Percentiles rank a stretch among this genome's conserved stretches.
phyloP scores from a whole-genome alignment of 2,113 vertebrate species.

The Ictidomys tridecemlineatus region DNA sequence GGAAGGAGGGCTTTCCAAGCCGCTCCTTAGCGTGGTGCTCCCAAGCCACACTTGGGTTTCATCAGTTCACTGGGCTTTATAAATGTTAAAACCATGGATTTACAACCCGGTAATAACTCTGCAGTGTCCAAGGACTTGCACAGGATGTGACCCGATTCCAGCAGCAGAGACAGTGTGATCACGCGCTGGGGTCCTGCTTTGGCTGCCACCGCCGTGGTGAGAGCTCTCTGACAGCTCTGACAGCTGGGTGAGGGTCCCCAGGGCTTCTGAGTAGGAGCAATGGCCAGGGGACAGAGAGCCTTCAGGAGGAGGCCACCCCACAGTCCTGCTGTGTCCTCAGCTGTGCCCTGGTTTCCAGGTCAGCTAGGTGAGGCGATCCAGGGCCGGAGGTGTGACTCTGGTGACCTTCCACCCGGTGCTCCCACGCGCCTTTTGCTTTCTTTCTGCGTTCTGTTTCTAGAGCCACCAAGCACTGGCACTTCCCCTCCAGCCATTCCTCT shows the following conservation, averaged over 20 bases:
- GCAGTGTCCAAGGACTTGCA: not conserved
- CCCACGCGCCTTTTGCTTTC: not conserved
- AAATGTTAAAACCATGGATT: conserved; percentile 58
- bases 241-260: not conserved
- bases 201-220: not conserved
- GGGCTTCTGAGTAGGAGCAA: not conserved
- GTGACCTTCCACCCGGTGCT: not conserved
- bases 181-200: not conserved
- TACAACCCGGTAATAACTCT: conserved; percentile 49
- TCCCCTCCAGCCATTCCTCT: no score
- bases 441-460: not conserved
- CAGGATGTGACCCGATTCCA: conserved; percentile 50
- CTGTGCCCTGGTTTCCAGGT: no score
- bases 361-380: not conserved
- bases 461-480: rapidly evolving
- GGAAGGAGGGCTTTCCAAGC: conserved; percentile 54
- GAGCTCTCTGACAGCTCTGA: not conserved
- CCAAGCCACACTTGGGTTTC: not conserved
- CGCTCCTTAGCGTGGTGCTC: not conserved
- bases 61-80: conserved; percentile 13
- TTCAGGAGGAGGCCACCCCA: not conserved
- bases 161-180: not conserved
- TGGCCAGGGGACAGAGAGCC: not conserved
- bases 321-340: rapidly evolving
- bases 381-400: rapidly evolving